phyloP scores from a whole-genome alignment of 2,888 invertebrate species.

The Gymnoscelis rufifasciata region DNA sequence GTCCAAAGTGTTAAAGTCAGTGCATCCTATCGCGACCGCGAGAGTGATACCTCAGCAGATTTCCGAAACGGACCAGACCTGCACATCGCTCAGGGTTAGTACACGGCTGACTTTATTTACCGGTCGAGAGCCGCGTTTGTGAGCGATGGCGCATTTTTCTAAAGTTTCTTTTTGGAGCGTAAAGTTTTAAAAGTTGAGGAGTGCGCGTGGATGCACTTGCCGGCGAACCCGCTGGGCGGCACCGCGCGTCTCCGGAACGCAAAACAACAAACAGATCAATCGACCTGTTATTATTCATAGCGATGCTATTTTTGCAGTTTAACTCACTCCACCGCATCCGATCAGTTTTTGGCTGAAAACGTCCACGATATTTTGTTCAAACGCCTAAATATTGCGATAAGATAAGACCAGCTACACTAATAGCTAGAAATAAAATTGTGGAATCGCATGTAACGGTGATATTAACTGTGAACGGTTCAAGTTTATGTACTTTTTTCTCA shows the following conservation, averaged over 20 bases:
- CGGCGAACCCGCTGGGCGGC: slow-evolving; percentile 67
- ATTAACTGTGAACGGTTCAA: slow-evolving; percentile 68
- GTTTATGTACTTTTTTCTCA: slow-evolving; percentile 63
- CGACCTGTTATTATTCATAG: slow-evolving; percentile 60
- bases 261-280: slow-evolving; percentile 77
- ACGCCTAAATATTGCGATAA: slow-evolving; percentile 68
- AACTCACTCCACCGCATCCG: slow-evolving; percentile 37
- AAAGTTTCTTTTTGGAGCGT: slow-evolving; percentile 69
- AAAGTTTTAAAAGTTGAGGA: slow-evolving; percentile 68
- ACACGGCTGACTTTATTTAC: slow-evolving; percentile 44
- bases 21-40: slow-evolving; percentile 73
- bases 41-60: slow-evolving; percentile 71
- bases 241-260: slow-evolving; percentile 61
- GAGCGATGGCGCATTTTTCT: slow-evolving; percentile 48
- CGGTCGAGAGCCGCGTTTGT: slow-evolving; percentile 44
- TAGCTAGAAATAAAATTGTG: slow-evolving; percentile 73
- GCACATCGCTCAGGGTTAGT: slow-evolving; percentile 75
- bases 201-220: slow-evolving; percentile 71
- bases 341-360: slow-evolving; percentile 45
- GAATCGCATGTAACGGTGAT: slow-evolving; percentile 73
- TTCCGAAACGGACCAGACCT: slow-evolving; percentile 69
- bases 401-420: slow-evolving; percentile 64
- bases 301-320: slow-evolving; percentile 51
- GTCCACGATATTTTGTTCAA: slow-evolving; percentile 61
- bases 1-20: slow-evolving; percentile 76